Conservation (phyloP, 2,888 invertebrate species). For the Drosophila demipolita region DNA sequence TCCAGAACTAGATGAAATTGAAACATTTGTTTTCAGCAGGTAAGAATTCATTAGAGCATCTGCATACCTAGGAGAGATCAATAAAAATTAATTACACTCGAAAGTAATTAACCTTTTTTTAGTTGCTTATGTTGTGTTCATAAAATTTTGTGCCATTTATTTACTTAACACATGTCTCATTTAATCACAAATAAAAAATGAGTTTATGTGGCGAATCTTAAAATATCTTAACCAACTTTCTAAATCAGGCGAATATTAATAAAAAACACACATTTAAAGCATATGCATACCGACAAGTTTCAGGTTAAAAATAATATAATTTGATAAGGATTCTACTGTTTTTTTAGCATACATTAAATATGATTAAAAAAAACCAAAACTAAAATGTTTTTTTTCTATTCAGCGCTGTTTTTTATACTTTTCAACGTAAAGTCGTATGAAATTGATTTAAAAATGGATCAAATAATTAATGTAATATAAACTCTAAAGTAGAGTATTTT, state of each 20-base stretch:
- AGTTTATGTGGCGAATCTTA: background rate
- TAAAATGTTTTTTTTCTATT: background rate
- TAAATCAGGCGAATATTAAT: background rate
- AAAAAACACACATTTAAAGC: background rate
- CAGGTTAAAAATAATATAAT: background rate
- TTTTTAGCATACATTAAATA: background rate
- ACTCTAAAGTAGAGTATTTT: conserved; percentile 14
- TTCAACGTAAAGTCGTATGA: background rate
- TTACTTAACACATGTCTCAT: background rate
- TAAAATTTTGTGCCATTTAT: background rate
- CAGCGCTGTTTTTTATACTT: background rate
- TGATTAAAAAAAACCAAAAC: background rate
- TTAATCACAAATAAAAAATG: background rate
- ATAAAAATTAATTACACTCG: background rate
- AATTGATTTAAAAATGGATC: background rate
- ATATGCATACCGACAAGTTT: background rate
- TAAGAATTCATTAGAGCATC: background rate
- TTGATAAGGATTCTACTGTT: background rate
- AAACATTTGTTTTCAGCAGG: background rate
- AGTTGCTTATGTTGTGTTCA: background rate
- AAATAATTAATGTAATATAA: background rate
- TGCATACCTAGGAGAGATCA: background rate
- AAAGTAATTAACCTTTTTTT: background rate
- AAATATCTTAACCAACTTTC: background rate
- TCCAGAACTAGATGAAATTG: background rate